phyloP scores from a whole-genome alignment of 2,113 vertebrate species.

The Cepphus grylle region DNA sequence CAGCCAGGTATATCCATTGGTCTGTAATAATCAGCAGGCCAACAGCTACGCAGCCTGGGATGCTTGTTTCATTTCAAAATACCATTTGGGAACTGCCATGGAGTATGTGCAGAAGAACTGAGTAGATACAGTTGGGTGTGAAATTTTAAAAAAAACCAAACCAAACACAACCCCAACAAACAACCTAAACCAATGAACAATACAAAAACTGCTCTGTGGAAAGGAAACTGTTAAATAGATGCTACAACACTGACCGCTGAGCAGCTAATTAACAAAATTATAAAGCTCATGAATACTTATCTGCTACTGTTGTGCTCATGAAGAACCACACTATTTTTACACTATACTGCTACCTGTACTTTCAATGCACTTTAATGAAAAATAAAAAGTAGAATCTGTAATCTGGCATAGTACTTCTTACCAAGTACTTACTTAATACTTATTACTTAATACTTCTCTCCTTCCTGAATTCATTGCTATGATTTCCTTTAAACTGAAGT shows the following conservation, averaged over 20 bases:
- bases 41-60: neutral
- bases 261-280: neutral
- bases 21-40: neutral
- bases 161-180: neutral
- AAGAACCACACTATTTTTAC: neutral
- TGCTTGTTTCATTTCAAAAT: neutral
- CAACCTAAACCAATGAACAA: neutral
- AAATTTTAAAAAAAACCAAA: neutral
- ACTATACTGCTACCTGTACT: neutral
- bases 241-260: neutral
- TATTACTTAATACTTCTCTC: neutral
- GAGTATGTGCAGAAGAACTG: neutral
- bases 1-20: accelerated
- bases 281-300: neutral
- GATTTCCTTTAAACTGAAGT: neutral
- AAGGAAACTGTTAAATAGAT: neutral
- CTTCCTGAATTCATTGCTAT: neutral
- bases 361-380: neutral
- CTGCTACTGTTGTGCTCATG: neutral
- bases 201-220: neutral
- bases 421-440: neutral
- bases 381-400: neutral
- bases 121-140: neutral
- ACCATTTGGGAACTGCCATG: neutral
- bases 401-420: neutral